Percentiles rank a stretch among this genome's conserved stretches.
phyloP scores from a whole-genome alignment of 2,113 vertebrate genomes.

The Paramisgurnus dabryanus region DNA sequence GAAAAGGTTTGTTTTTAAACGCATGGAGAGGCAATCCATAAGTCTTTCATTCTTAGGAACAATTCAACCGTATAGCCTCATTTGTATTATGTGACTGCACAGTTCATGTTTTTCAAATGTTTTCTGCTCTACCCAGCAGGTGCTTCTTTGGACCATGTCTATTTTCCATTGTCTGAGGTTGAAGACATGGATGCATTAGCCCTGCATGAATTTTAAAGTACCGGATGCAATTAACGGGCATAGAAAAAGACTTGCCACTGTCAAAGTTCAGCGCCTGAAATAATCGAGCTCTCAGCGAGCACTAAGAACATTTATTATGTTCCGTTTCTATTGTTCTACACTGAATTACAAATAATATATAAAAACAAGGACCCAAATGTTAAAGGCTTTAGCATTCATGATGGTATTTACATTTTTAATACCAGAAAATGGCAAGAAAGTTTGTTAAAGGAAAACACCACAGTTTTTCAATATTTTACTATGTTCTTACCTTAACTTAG shows the following conservation, averaged over 20 bases:
- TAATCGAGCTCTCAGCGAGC: not conserved
- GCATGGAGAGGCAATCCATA: not conserved
- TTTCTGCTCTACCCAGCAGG: not conserved
- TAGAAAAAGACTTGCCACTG: not conserved
- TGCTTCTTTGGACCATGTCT: not conserved
- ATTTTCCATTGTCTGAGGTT: constrained; percentile 11
- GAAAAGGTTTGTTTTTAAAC: no score
- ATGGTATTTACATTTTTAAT: no score
- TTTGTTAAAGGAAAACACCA: no score
- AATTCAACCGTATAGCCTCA: not conserved
- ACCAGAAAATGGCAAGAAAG: no score
- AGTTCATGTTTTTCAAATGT: not conserved
- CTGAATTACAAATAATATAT: not conserved
- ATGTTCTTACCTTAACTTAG: no score
- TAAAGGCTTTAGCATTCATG: not conserved
- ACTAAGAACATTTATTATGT: not conserved
- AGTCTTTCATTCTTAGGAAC: not conserved
- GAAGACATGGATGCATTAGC: constrained; percentile 24
- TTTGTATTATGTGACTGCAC: not conserved
- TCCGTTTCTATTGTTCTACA: constrained; percentile 2
- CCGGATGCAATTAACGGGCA: constrained; percentile 25
- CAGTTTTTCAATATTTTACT: no score
- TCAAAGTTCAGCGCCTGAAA: constrained; percentile 5
- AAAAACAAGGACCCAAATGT: not conserved
- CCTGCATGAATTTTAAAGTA: constrained; percentile 12